Base-by-base conservation (phyloP, 30 jellyfish, hydroid and myxozoan genomes). In the Aurelia aurita complex sp. Pacific region DNA sequence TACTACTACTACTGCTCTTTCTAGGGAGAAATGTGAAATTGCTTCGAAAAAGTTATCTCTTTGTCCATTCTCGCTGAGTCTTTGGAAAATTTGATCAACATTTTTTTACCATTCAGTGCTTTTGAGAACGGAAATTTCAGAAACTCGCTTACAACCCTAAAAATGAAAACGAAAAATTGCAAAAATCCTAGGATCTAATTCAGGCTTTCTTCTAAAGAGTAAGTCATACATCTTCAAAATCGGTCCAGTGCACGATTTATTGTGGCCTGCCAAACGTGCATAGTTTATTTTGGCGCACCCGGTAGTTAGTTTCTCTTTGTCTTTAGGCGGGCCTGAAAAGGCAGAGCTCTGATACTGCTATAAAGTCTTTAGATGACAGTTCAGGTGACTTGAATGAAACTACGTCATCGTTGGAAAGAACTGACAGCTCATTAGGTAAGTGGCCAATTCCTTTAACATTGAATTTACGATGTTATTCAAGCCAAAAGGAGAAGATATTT, bases 281-380 rank as follows among this genome's bases (percentile, higher is more conserved):
- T 23, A 23, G 29, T 23, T 23, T 23, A 23, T 23, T 23, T 23
- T 23, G 29, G 29, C 29, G 29, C 29, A 23, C 29, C 29, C 29
- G 29, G 29, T 23, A 23, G 29, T 23, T 23, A 17, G 2, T 78
- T 10, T n/a, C 67, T 66, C 74, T 34, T 81, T 67, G 19, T 46
- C 43, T 1, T 53, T 4, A 78, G 88, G 57, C 91, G 42, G 80
- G 82, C 35, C 29, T 73, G 89, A 75, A 62, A 82, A 76, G 82
- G 69, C 88, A 76, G 34, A 53, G 33, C 18, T 82, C 91, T n/a
- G 81, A 71, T 64, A 59, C 91, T 17, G 61, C 85, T n/a, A 17
- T 82, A 46, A 70, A 64, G 69, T 62, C 91, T 13, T 33, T 82
- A 35, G 86, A 82, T 50, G 91, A 82, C 38, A 71, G 80, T n/a